Evolutionary conservation across 1,140 invertebrate species (phyloP).

Genomic region (Halyomorpha halys): DNA sequence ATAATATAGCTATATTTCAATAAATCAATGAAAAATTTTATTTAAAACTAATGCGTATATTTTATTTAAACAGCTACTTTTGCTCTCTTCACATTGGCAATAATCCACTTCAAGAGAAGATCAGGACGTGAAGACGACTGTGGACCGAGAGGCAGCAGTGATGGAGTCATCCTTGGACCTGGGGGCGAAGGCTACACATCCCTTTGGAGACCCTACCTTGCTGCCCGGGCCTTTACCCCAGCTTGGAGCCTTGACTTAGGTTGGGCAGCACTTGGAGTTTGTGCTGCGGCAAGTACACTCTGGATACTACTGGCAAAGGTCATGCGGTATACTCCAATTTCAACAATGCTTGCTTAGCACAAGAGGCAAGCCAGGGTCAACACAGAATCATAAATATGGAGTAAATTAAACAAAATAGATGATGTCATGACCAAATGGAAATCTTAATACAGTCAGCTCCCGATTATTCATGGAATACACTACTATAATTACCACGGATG

Average conservation of each 20-base stretch:
- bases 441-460: no score
- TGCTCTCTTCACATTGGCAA: conserved; percentile 76
- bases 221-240: conserved; percentile 57
- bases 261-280: conserved; percentile 68
- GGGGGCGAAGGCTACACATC: conserved; percentile 8
- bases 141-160: conserved; percentile 34
- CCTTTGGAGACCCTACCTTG: conserved; percentile 37
- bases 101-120: conserved; percentile 73
- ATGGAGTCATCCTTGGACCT: conserved; percentile 36
- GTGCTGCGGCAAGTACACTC: conserved; percentile 61
- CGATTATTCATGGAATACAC: no score
- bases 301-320: conserved; percentile 83
- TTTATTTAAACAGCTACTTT: conserved; percentile 55
- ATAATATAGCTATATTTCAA: no score
- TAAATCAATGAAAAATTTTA: no score
- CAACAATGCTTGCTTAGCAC: conserved; percentile 20
- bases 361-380: no score
- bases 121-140: conserved; percentile 23
- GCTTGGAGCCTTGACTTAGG: conserved; percentile 75
- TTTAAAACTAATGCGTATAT: no score
- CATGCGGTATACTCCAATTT: conserved; percentile 61
- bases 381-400: no score
- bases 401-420: no score
- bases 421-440: no score
- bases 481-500: no score